A percentile compares a stretch with the other conserved stretches of the same genome.
Evolutionary conservation across 92 coral and sea anemone genomes (phyloP).

Genomic region (Heteractis magnifica): DNA sequence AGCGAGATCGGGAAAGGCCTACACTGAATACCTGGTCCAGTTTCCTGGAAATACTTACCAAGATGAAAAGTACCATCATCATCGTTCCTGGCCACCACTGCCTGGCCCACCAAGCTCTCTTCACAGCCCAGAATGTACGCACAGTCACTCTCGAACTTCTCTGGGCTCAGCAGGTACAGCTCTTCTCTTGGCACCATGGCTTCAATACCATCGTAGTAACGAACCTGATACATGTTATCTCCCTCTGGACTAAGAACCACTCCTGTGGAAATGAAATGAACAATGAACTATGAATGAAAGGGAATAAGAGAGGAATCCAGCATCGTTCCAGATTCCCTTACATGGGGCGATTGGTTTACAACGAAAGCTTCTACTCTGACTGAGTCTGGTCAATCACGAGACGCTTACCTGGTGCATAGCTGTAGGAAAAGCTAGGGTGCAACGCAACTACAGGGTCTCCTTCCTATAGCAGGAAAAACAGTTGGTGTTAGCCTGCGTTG

Average conservation of each 20-base stretch:
- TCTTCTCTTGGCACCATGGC: slow-evolving; percentile 93
- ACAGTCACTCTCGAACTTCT: slow-evolving; percentile 91
- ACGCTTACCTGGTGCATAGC: slow-evolving; percentile 91
- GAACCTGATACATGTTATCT: slow-evolving; percentile 62
- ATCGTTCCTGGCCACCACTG: slow-evolving; percentile 96
- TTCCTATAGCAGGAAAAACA: background rate
- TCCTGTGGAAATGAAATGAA: slow-evolving; percentile 31
- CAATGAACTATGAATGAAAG: background rate
- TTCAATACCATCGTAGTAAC: slow-evolving; percentile 96
- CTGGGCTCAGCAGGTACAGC: slow-evolving; percentile 70
- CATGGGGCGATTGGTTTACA: too few species aligned
- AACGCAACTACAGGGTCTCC: slow-evolving; percentile 88
- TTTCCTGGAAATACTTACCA: slow-evolving; percentile 50
- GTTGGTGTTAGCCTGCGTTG: too few species aligned
- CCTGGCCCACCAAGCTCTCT: slow-evolving; percentile 93
- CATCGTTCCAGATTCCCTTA: too few species aligned
- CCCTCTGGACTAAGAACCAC: slow-evolving; percentile 65
- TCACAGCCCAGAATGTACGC: slow-evolving; percentile 87
- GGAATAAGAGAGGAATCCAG: background rate
- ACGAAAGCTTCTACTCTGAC: too few species aligned
- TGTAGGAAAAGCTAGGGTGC: slow-evolving; percentile 90
- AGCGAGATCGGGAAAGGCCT: too few species aligned
- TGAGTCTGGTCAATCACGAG: too few species aligned
- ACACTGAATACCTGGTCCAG: background rate
- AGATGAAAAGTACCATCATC: slow-evolving; percentile 88